These are phyloP conservation scores for Reticulitermes lucifugus DNA, from an alignment of 2,888 invertebrate species.

Conservation along the genomic window DNA sequence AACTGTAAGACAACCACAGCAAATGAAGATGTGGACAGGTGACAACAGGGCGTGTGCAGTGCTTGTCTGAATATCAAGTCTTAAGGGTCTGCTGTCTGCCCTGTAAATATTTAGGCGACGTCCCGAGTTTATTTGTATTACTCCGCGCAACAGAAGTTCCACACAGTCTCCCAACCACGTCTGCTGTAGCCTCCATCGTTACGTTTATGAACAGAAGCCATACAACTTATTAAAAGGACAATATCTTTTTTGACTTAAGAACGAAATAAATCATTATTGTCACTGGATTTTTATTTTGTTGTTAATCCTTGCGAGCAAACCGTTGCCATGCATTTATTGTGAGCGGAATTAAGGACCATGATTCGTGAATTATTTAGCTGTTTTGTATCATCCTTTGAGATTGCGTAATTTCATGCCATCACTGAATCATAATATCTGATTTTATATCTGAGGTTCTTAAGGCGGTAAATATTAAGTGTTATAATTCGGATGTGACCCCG, in stretches of 20 bases:
- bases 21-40: not conserved
- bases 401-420: too few species aligned
- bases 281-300: not conserved
- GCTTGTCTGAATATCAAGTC: not conserved
- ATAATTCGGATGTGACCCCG: too few species aligned
- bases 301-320: too few species aligned
- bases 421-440: too few species aligned
- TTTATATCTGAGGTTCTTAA: too few species aligned
- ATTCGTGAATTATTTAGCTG: too few species aligned
- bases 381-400: too few species aligned
- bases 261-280: not conserved
- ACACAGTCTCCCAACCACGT: not conserved
- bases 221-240: not conserved
- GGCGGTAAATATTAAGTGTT: too few species aligned
- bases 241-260: not conserved
- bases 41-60: constrained; percentile 10
- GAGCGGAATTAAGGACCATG: too few species aligned
- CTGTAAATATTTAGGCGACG: constrained; percentile 15
- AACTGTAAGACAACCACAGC: not conserved
- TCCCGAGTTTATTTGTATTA: not conserved
- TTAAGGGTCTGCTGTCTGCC: not conserved
- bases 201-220: not conserved
- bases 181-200: not conserved
- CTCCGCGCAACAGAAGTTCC: not conserved
- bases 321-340: too few species aligned